Evolutionary conservation across 1,140 invertebrate species (phyloP), one percentile per base, ranked within the genome.

Genomic region (Hylyphantes graminicola): DNA sequence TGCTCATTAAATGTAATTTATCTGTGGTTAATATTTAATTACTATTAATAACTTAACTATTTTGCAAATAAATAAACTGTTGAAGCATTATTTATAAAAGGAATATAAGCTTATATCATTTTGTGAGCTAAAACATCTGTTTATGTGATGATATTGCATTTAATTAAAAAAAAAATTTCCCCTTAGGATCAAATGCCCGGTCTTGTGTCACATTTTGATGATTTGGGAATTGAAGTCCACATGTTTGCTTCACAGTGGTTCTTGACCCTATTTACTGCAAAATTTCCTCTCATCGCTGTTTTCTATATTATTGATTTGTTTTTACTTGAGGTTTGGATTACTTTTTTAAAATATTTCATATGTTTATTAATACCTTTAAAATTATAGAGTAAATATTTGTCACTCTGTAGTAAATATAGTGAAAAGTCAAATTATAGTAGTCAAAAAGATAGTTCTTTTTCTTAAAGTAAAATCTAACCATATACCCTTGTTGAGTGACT

Each of bases 191-290:
- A 98, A 90, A 89, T 98, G 73, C 94, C 94, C 1, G 96, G 98
- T 86, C 90, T 99, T 65, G 94, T 94, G 87, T 93, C 93, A 85
- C 98, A 99, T 90, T 98, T 99, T 90, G 92, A 92, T 86, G 94
- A 96, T 88, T 93, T 96, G 88, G 81, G 83, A 54, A 76, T 86
- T 63, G 98, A 99, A 90, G 95, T 96, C 73, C 98, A 99, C 91
- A 99, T 99, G 98, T 99, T 97, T 90, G 98, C 97, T 35, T 97
- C 96, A 55, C 98, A 99, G 91, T 99, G 98, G 98, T 99, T 99
- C 92, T 93, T 99, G 21, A 99, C 98, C 0, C 91, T 99, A n/a
- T 99, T 98, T 91, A 99, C 98, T 6, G 97, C 98, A n/a, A 95
- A 98, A 89, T 99, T 99, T 91, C 98, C 98, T 7, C 91, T 99